Evolutionary conservation across 1,140 invertebrate species (phyloP).

Genomic region (Cydia pomonella): DNA sequence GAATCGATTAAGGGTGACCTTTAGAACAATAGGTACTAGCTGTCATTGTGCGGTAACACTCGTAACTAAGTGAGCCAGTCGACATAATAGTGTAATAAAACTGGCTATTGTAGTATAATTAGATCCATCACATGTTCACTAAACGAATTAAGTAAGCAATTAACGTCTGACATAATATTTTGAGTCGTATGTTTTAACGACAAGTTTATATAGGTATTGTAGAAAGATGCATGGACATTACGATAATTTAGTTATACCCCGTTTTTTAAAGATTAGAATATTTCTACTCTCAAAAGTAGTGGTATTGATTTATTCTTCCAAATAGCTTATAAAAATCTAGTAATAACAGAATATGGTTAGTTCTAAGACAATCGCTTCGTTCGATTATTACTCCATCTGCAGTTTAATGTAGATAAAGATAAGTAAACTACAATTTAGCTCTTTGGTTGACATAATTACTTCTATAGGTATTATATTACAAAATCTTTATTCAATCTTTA

Average conservation of each 20-base stretch:
- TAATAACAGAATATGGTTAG: too few species aligned
- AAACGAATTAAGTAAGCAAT: slow-evolving; percentile 4
- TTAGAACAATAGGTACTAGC: slow-evolving; percentile 23
- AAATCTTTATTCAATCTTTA: background rate
- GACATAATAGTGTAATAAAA: slow-evolving; percentile 21
- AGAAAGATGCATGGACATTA: background rate
- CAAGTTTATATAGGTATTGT: background rate
- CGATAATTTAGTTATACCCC: too few species aligned
- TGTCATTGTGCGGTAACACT: slow-evolving; percentile 18
- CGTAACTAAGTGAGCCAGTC: slow-evolving; percentile 6
- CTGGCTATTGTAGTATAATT: background rate
- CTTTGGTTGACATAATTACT: background rate
- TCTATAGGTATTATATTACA: background rate
- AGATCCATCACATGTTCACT: background rate
- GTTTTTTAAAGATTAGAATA: too few species aligned
- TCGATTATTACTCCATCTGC: too few species aligned
- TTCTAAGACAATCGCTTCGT: too few species aligned
- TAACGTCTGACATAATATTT: background rate
- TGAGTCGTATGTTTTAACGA: background rate
- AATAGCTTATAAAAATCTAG: too few species aligned
- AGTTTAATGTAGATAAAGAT: background rate
- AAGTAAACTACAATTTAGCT: background rate
- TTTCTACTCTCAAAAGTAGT: too few species aligned
- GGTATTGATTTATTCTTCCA: too few species aligned
- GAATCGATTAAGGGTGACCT: slow-evolving; percentile 16